Conservation (phyloP, 2,113 vertebrate genomes). For the Haemorhous mexicanus region DNA sequence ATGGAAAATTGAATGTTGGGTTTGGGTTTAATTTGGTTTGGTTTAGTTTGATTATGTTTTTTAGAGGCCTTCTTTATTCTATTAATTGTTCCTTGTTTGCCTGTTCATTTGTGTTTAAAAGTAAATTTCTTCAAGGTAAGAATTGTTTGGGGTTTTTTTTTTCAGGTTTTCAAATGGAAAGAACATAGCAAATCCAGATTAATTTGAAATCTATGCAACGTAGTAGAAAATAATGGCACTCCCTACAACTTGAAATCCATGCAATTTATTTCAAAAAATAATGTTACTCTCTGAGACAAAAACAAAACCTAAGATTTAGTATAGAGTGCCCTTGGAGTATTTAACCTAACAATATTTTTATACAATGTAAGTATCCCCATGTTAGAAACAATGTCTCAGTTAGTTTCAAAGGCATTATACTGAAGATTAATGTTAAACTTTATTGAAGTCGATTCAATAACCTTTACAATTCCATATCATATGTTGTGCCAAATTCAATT, state of each 20-base stretch:
- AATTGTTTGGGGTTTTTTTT: neutral
- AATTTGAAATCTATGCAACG: neutral
- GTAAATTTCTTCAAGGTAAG: neutral
- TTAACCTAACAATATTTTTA: neutral
- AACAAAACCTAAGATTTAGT: neutral
- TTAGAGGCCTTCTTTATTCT: neutral
- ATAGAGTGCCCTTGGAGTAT: neutral
- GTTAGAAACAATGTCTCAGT: neutral
- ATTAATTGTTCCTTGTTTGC: neutral
- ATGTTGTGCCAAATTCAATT: neutral
- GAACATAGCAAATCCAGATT: neutral
- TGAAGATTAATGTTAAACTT: neutral
- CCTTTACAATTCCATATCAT: neutral
- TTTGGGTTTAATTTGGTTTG: neutral
- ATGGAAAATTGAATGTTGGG: rapidly evolving
- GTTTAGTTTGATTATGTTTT: neutral
- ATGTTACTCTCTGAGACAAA: neutral
- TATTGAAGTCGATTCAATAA: neutral
- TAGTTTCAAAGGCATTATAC: neutral
- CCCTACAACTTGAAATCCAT: neutral
- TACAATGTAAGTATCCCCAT: neutral
- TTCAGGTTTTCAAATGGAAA: neutral
- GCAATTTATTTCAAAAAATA: neutral
- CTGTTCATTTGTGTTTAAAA: neutral
- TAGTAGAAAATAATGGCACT: neutral